Evolutionary conservation across 2,797 vertebrate genomes (phyloP).

Genomic region (Sebastes hopkinsi): DNA sequence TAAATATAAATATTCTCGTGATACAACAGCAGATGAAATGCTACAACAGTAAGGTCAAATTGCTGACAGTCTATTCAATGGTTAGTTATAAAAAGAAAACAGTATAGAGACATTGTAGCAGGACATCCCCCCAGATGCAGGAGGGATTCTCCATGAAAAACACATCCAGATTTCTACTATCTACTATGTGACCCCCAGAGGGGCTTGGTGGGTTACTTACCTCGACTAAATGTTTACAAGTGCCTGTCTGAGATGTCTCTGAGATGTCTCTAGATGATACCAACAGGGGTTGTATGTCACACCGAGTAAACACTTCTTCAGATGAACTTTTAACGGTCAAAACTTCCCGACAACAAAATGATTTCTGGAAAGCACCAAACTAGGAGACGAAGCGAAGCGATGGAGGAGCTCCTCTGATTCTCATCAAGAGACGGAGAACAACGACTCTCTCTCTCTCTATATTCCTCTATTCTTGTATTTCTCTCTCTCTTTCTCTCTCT

Average conservation of each 20-base stretch:
- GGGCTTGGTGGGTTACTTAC: background rate
- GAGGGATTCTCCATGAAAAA: too few species aligned
- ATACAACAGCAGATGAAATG: background rate
- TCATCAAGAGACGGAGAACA: background rate
- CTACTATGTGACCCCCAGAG: background rate
- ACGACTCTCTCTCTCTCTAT: background rate
- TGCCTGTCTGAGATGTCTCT: too few species aligned
- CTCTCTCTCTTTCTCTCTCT: background rate
- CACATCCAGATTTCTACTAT: too few species aligned
- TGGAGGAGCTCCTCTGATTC: constrained; percentile 27
- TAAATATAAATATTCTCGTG: background rate
- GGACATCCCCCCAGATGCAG: too few species aligned
- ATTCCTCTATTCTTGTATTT: background rate
- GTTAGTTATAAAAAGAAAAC: too few species aligned
- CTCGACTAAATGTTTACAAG: background rate
- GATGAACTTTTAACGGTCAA: background rate
- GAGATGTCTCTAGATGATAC: background rate
- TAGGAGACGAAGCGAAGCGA: background rate
- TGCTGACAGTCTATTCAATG: too few species aligned
- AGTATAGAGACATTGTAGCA: too few species aligned
- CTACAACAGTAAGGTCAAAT: background rate
- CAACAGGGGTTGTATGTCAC: background rate
- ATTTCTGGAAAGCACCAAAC: background rate
- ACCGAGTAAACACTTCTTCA: background rate
- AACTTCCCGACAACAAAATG: background rate